A percentile compares a stretch with the other conserved stretches of the same genome.
phyloP scores from a whole-genome alignment of 2,888 invertebrate species.

The Synanthedon tipuliformis region DNA sequence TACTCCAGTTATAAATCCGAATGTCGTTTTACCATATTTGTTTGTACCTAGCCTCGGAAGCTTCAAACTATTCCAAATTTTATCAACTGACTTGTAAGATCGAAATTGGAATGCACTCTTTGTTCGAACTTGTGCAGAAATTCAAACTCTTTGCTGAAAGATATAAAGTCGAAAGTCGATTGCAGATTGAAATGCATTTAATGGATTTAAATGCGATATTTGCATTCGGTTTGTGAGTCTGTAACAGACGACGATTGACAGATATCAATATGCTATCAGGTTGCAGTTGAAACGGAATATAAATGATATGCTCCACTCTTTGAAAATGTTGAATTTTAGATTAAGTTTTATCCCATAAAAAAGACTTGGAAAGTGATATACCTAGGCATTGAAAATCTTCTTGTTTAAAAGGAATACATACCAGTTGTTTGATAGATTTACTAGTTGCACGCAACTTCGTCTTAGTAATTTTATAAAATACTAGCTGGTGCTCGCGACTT shows the following conservation, averaged over 20 bases:
- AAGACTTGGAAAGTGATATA: no score
- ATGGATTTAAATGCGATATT: conserved; percentile 18
- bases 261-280: conserved; percentile 30
- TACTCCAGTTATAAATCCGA: conserved; percentile 32
- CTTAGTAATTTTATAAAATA: no score
- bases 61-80: not conserved
- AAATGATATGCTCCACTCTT: conserved; percentile 11
- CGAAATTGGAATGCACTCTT: not conserved
- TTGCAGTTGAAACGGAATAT: conserved; percentile 11
- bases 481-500: no score
- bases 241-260: conserved; percentile 26
- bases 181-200: conserved; percentile 4
- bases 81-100: not conserved
- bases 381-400: no score
- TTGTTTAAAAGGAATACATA: no score
- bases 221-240: conserved; percentile 16
- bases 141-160: not conserved
- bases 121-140: no score
- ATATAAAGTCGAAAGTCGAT: not conserved
- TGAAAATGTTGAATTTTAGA: conserved; percentile 2
- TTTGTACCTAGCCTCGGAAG: conserved; percentile 6
- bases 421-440: no score
- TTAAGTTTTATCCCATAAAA: not conserved
- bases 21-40: conserved; percentile 27
- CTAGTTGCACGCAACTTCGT: no score